A percentile compares a stretch with the other conserved stretches of the same genome.
Conservation (phyloP, 2,113 vertebrate species). For the Calypte anna region DNA sequence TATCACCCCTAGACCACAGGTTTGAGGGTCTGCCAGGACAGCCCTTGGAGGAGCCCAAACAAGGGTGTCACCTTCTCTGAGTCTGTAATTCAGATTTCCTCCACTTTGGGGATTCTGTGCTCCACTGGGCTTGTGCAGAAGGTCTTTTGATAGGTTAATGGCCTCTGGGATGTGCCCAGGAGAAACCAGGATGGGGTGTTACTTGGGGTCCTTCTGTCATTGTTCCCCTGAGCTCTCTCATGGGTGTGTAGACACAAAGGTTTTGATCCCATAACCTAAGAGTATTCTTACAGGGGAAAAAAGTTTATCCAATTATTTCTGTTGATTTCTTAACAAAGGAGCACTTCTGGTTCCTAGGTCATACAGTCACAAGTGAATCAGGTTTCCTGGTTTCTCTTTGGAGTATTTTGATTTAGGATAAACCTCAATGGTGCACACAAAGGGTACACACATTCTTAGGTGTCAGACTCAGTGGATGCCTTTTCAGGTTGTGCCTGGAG, state of each 20-base stretch:
- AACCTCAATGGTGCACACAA: background rate
- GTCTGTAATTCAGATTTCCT: background rate
- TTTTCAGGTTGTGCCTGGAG: background rate
- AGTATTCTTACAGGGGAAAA: background rate
- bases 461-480: background rate
- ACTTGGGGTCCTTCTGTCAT: background rate
- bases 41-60: background rate
- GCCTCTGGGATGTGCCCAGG: rapidly evolving
- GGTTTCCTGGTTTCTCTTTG: background rate
- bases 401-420: background rate
- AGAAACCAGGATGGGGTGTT: background rate
- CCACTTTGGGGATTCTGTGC: background rate
- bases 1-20: background rate
- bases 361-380: background rate
- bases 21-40: background rate
- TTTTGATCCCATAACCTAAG: background rate
- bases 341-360: background rate
- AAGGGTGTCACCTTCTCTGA: background rate
- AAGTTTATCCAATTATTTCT: background rate
- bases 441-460: too few species aligned
- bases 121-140: background rate
- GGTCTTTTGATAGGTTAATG: background rate
- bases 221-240: background rate
- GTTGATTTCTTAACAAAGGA: background rate
- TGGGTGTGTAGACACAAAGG: background rate